Evolutionary conservation across 2,888 invertebrate species (phyloP), one percentile per base, ranked within the genome.

Genomic region (Apodemia mormo): DNA sequence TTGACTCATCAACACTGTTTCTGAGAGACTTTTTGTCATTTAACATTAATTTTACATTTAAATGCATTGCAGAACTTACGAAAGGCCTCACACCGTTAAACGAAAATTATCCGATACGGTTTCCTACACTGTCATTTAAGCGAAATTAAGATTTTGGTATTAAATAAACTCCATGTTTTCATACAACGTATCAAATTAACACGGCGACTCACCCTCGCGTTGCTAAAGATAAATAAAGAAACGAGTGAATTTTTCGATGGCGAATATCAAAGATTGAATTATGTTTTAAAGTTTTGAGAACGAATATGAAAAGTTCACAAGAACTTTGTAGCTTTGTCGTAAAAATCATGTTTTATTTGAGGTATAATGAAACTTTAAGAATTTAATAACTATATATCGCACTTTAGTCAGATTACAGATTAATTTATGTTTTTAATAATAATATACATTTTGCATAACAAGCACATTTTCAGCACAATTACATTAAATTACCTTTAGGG

Each of bases 141-240:
- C 81, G 81, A 79, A 77, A 79, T 81, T 79, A 82, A 80, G 82
- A 80, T 82, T 76, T 79, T 70, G 76, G 72, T 79, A 76, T 83
- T 79, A 72, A 82, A 90, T 92, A 92, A 91, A 90, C 85, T 88
- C 80, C 81, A 84, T 82, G 79, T 85, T 89, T 91, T 92, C 90
- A 90, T 89, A 85, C 79, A 81, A 84, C 83, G 77, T 82, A 85
- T 86, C 84, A 81, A 85, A 89, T 89, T 88, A 88, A 87, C 76
- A 79, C 78, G 80, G 33, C 78, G 80, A 64, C 37, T 64, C 49
- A 64, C 64, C 64, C 64, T 64, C 37, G 61, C 61, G 6, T 61
- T 12, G 7, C 37, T 37, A 7, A 64, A 33, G 33, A 64, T 64
- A 64, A 64, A 64, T 64, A 64, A 64, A 58, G 54, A 58, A 64